A percentile compares a stretch with the other conserved stretches of the same genome.
Conservation (phyloP, 2,888 invertebrate species). For the Limnephilus lunatus region DNA sequence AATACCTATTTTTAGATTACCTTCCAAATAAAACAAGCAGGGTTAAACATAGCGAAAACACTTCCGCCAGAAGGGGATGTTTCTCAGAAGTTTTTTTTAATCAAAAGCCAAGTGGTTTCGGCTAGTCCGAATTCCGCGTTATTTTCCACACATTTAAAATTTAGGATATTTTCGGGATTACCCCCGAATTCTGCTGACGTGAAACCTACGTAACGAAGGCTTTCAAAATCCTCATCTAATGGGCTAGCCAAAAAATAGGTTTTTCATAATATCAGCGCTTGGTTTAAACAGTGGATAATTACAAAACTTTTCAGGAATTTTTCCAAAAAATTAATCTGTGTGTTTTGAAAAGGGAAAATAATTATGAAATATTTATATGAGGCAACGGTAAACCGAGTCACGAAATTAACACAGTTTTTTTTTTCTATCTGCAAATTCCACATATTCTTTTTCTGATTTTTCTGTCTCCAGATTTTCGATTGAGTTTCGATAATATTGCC, state of each 20-base stretch:
- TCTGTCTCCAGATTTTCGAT: no score
- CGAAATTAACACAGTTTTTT: no score
- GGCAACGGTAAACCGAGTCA: no score
- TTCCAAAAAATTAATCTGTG: no score
- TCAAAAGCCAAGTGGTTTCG: background rate
- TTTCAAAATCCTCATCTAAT: background rate
- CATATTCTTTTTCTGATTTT: no score
- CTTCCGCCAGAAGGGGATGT: background rate
- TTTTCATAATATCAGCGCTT: background rate
- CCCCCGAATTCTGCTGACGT: background rate
- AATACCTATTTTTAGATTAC: no score
- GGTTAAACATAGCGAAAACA: background rate
- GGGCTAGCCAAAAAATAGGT: background rate
- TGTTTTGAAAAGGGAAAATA: no score
- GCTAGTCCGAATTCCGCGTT: background rate
- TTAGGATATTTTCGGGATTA: background rate
- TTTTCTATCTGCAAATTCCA: no score
- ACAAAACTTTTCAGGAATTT: background rate
- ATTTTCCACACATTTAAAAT: background rate
- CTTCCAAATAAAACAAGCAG: background rate
- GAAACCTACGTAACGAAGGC: background rate
- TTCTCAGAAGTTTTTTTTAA: background rate
- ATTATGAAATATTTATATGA: no score
- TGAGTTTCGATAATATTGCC: no score
- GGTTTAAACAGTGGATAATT: background rate